These are phyloP conservation scores for Tragelaphus oryx DNA, from an alignment of 2,797 vertebrate genomes.

Conservation along the genomic window DNA sequence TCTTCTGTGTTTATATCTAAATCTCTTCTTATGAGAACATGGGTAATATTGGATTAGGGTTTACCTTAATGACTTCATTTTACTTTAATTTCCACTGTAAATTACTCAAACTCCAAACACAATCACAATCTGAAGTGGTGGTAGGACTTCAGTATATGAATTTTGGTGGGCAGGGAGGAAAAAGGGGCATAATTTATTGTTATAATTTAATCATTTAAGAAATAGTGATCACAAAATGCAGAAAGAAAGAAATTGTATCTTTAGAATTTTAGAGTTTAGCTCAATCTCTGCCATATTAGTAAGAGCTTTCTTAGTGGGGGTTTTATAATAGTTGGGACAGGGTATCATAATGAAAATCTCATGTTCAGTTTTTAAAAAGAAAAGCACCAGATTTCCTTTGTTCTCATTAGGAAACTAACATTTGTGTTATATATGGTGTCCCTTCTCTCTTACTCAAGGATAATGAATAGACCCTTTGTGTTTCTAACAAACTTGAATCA, in stretches of 20 bases:
- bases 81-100: background rate
- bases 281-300: background rate
- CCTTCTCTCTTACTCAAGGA: background rate
- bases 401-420: background rate
- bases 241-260: background rate
- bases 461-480: background rate
- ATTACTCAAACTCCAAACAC: background rate
- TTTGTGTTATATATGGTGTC: background rate
- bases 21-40: background rate
- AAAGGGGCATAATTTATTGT: background rate
- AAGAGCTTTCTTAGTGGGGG: background rate
- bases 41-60: background rate
- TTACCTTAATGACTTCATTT: background rate
- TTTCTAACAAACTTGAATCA: background rate
- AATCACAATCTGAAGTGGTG: background rate
- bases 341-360: background rate
- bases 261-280: background rate
- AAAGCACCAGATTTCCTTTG: background rate
- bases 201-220: background rate
- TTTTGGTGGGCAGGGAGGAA: background rate
- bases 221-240: background rate
- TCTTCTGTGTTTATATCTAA: background rate
- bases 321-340: background rate
- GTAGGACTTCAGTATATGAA: background rate
- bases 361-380: background rate